Base-by-base conservation (phyloP, 2,888 invertebrate genomes). In the Lingula anatina region DNA sequence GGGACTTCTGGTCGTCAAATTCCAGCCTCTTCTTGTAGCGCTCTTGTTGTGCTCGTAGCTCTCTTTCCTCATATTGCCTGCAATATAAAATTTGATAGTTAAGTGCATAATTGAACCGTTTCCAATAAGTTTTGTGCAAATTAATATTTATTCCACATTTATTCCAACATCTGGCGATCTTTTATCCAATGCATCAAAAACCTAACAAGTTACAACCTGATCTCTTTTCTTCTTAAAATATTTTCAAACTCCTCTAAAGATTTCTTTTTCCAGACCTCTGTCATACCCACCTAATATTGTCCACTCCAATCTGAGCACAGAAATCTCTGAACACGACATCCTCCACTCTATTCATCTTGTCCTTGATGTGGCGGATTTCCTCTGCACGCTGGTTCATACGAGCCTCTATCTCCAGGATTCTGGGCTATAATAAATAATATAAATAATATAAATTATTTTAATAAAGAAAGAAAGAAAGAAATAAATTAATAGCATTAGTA, bases 281-380 rank as follows among this genome's bases (percentile, higher is more conserved):
- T n/a, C n/a, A n/a, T 9, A 27, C 40, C 18, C 45, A 71, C 71
- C 75, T 69, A 68, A 99, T 99, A 78, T 99, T 97, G 51, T 86
- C 86, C 40, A 99, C 96, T 27, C 95, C 95, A 75, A 99, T 90
- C 70, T 89, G 88, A 47, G 84, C 80, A 71, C 99, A 99, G 79
- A 99, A 99, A 44, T 86, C 86, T 0, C 88, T 83, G 80, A 97
- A 99, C 0, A 99, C 91, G 51, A 89, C 89, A 76, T 99, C 97
- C 77, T 96, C 97, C 0, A 96, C 93, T 62, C 87, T 88, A 78
- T 97, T 95, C 90, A 95, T 94, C 75, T 91, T 88, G 70, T 91
- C 87, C 76, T 95, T 93, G 47, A 94, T 85, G 74, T 90, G 88
- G 73, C 93, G 89, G 62, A 97, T 93, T 72, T 62, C 61, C 9